Conservation (phyloP, 2,113 vertebrate species). For the Lipophrys pholis region DNA sequence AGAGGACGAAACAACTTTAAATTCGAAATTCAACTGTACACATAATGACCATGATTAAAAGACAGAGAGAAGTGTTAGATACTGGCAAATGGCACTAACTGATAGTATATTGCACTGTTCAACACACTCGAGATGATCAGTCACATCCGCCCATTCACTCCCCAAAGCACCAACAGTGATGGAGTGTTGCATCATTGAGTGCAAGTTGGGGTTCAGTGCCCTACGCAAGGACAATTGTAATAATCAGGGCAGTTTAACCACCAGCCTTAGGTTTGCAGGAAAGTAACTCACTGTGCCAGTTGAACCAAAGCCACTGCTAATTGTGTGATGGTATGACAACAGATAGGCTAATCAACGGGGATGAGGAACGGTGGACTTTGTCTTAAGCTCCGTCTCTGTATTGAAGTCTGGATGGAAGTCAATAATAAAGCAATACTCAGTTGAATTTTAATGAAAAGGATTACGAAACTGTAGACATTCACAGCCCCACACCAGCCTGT, state of each 20-base stretch:
- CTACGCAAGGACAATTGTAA: neutral
- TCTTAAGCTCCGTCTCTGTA: neutral
- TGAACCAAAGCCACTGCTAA: too few species aligned
- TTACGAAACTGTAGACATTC: conserved; percentile 6
- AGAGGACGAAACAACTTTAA: neutral
- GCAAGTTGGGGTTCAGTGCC: neutral
- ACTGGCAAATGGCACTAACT: too few species aligned
- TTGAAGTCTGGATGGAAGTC: neutral
- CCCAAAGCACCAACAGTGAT: too few species aligned
- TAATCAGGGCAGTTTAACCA: too few species aligned
- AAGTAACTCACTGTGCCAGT: conserved; percentile 20
- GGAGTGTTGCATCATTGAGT: too few species aligned
- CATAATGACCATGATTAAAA: too few species aligned
- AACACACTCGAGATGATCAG: too few species aligned
- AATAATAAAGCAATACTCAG: too few species aligned
- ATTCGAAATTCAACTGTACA: neutral
- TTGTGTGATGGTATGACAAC: neutral
- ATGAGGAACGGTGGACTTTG: neutral
- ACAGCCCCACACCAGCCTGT: neutral
- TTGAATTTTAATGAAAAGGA: conserved; percentile 19
- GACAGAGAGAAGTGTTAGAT: too few species aligned
- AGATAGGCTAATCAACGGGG: neutral
- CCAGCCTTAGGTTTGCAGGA: too few species aligned
- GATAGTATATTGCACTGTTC: too few species aligned
- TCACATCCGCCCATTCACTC: too few species aligned